Base-by-base conservation (phyloP, 2,113 vertebrate species). In the Platanista minor region DNA sequence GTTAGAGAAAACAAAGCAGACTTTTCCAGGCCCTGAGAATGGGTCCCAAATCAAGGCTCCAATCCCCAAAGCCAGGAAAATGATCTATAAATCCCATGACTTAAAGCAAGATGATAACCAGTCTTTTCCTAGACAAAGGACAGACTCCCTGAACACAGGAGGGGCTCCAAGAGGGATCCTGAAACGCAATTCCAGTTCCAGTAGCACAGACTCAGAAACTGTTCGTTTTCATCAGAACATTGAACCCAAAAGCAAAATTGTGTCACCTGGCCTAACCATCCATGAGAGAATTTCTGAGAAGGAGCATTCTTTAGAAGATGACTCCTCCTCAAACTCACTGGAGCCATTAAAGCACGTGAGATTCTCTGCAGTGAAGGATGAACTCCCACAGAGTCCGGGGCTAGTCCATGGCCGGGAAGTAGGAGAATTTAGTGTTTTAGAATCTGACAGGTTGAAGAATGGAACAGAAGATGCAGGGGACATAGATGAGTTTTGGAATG, bases 41-140 rank as follows among this genome's bases (percentile, higher is more conserved):
- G 98, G 95, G 12, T 97, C 98, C 36, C 98, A 78, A 17, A 85
- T 95, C 59, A 98, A 98, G 80, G 98, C 95, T 86, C 99, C 99
- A 11, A 96, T 99, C 87, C 99, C 99, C 20, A 99, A 99, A 98
- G 99, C 99, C 78, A 99, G 99, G 98, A 99, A 98, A 49, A 98
- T 99, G 74, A 72, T 99, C 77, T 98, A 97, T 11, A 99, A 98
- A 97, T 96, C 97, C 27, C 87, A 89, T 57, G 96, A 94, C 82
- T 92, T 74, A 41, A 95, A 95, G 81, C 90, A 97, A 33, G 98
- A 98, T 11, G 98, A 92, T 90, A 98, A 96, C n/a, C 91, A 96
- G 52, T 46, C 94, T 64, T 80, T 96, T 91, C 91, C 97, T 25
- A 98, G 95, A 75, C 74, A 97, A 90, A 98, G 96, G 92, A 94